Percentiles rank a stretch among this genome's conserved stretches.
phyloP scores from a whole-genome alignment of 2,888 invertebrate genomes.

The Monoplex corrugatus region DNA sequence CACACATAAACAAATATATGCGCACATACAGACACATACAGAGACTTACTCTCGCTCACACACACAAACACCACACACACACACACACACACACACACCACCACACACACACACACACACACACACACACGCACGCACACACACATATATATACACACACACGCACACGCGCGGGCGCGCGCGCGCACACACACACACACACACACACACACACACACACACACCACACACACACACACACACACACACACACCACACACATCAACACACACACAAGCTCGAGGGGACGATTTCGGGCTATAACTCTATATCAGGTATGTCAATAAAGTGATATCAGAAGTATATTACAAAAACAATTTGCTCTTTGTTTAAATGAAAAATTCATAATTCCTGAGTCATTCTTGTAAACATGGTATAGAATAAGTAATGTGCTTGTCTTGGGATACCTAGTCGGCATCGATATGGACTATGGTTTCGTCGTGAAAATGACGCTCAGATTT shows the following conservation, averaged over 20 bases:
- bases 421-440: no score
- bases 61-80: not conserved
- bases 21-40: not conserved
- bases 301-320: no score
- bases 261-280: not conserved
- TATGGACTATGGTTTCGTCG: no score
- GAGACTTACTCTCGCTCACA: not conserved
- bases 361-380: not conserved
- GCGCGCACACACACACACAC: not conserved
- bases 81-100: not conserved
- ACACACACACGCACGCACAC: not conserved
- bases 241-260: not conserved
- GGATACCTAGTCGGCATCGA: no score
- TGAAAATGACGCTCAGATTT: no score
- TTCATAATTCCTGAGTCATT: not conserved
- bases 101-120: not conserved
- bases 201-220: not conserved
- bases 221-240: not conserved
- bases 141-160: not conserved
- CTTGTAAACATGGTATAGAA: not conserved
- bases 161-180: not conserved
- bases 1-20: no score
- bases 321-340: no score
- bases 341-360: no score
- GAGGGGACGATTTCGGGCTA: no score